phyloP scores from a whole-genome alignment of 2,113 vertebrate genomes.

The Phyllostomus hastatus region DNA sequence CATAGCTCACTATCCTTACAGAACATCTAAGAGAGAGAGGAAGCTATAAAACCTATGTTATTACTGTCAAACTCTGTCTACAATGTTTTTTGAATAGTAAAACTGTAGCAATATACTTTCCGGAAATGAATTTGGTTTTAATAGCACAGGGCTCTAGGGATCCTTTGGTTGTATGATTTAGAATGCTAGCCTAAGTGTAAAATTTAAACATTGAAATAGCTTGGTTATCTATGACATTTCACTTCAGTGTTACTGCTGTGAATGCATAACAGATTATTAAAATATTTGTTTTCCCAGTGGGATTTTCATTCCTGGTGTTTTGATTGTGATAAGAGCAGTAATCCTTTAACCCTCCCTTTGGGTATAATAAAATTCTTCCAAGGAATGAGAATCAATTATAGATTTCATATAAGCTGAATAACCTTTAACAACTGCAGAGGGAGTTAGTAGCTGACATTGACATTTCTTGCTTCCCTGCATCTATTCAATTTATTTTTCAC shows the following conservation, averaged over 20 bases:
- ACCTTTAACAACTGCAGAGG: slow-evolving; percentile 1
- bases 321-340: slow-evolving; percentile 55
- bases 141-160: slow-evolving; percentile 37
- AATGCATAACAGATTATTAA: slow-evolving; percentile 65
- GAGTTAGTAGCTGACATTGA: not conserved
- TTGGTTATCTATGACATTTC: slow-evolving; percentile 53
- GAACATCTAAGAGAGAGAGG: not conserved
- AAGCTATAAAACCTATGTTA: slow-evolving; percentile 33
- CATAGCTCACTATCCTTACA: not conserved
- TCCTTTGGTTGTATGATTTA: slow-evolving; percentile 46
- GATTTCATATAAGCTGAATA: slow-evolving; percentile 12
- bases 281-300: slow-evolving; percentile 61
- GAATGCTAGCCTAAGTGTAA: slow-evolving; percentile 43
- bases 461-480: not conserved
- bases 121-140: slow-evolving; percentile 54
- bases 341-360: slow-evolving; percentile 60
- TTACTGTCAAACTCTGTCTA: slow-evolving; percentile 1
- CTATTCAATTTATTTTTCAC: slow-evolving; percentile 27
- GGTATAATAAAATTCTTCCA: slow-evolving; percentile 52
- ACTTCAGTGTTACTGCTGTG: slow-evolving; percentile 26
- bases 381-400: slow-evolving; percentile 53
- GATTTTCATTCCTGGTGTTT: slow-evolving; percentile 55
- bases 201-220: slow-evolving; percentile 55
- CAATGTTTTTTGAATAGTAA: slow-evolving; percentile 20
- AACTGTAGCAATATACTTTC: not conserved